phyloP scores from a whole-genome alignment of 2,888 invertebrate species.

The Lottia scabra region DNA sequence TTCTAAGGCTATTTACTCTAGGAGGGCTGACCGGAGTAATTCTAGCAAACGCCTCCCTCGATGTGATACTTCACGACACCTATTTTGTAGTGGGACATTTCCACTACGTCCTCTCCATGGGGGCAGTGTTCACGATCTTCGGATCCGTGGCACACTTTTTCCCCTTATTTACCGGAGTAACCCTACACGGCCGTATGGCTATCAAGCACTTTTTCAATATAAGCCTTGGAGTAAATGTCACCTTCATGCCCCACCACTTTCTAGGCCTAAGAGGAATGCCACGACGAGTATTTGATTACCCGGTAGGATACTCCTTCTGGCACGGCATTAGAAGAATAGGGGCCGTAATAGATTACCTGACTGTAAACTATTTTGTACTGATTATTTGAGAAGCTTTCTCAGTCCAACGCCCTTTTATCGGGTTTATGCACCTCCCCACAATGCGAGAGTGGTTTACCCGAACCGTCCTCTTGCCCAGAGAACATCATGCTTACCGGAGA shows the following conservation, averaged over 20 bases:
- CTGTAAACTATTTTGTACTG: slow-evolving; percentile 42
- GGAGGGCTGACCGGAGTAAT: slow-evolving; percentile 74
- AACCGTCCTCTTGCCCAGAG: too few species aligned
- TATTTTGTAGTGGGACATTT: slow-evolving; percentile 88
- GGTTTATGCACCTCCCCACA: too few species aligned
- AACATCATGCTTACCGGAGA: too few species aligned
- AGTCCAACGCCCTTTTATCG: slow-evolving; percentile 31
- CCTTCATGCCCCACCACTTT: slow-evolving; percentile 86
- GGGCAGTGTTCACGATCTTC: slow-evolving; percentile 83
- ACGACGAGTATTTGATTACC: slow-evolving; percentile 82
- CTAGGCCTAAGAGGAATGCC: slow-evolving; percentile 80
- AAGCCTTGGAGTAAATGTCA: slow-evolving; percentile 83
- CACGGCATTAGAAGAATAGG: slow-evolving; percentile 48
- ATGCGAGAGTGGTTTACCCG: too few species aligned
- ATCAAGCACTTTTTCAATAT: slow-evolving; percentile 79
- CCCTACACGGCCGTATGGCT: slow-evolving; percentile 74
- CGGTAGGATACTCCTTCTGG: slow-evolving; percentile 72
- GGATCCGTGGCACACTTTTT: slow-evolving; percentile 81
- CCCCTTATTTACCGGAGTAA: slow-evolving; percentile 77
- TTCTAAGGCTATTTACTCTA: slow-evolving; percentile 83
- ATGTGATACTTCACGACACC: slow-evolving; percentile 84
- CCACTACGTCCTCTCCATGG: slow-evolving; percentile 84
- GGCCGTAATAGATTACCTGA: slow-evolving; percentile 39
- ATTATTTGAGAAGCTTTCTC: slow-evolving; percentile 46
- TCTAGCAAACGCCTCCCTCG: slow-evolving; percentile 79